These are phyloP conservation scores for Bryconaethiops microstoma DNA, from an alignment of 2,797 vertebrate genomes.

Conservation along the genomic window DNA sequence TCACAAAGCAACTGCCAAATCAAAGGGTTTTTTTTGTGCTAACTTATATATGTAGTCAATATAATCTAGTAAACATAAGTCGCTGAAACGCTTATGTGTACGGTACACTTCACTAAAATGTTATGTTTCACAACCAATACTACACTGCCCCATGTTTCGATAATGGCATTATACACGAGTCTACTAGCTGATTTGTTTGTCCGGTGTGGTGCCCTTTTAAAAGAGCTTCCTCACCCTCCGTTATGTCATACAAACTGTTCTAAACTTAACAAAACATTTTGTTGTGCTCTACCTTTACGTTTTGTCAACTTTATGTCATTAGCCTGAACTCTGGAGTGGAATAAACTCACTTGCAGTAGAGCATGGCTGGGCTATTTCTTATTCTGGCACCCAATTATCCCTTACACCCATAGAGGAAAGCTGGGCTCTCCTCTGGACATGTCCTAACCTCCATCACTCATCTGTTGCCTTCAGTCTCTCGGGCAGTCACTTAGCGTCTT, in stretches of 20 bases:
- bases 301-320: constrained; percentile 47
- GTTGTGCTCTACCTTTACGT: constrained; percentile 51
- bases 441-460: constrained; percentile 63
- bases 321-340: constrained; percentile 49
- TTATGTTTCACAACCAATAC: neutral
- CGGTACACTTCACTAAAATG: neutral
- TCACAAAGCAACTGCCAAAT: constrained; percentile 56
- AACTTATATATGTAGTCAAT: neutral
- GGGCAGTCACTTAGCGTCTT: constrained; percentile 40
- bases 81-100: neutral
- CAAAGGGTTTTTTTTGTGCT: neutral
- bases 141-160: neutral
- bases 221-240: neutral
- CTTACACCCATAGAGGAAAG: constrained; percentile 59
- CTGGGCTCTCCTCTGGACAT: constrained; percentile 61
- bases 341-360: constrained; percentile 49
- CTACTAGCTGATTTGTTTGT: neutral
- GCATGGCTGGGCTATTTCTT: constrained; percentile 63
- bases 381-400: constrained; percentile 74
- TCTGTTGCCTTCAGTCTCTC: constrained; percentile 53
- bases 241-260: constrained; percentile 24
- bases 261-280: constrained; percentile 28
- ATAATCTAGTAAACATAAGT: neutral
- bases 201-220: neutral
- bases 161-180: neutral